Evolutionary conservation across 2,113 vertebrate genomes (phyloP).

Genomic region (Heterotis niloticus): DNA sequence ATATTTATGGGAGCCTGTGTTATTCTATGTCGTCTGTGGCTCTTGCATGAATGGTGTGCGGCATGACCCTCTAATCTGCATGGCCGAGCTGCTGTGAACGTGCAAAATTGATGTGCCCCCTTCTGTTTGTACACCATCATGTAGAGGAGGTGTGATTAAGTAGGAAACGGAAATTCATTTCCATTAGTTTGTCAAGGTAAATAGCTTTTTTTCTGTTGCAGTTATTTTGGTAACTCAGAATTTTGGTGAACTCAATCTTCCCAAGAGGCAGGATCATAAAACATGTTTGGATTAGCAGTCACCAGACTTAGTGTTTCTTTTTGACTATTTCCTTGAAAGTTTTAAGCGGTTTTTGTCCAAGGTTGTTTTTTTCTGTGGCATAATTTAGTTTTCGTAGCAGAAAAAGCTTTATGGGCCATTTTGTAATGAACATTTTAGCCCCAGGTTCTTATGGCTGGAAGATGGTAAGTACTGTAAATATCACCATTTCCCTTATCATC

Average conservation of each 20-base stretch:
- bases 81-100: conserved; percentile 14
- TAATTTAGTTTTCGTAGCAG: neutral
- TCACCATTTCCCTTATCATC: neutral
- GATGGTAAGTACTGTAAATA: conserved; percentile 9
- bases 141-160: neutral
- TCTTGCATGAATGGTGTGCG: neutral
- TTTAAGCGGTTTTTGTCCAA: neutral
- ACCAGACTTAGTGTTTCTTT: neutral
- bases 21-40: neutral
- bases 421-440: neutral
- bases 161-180: neutral
- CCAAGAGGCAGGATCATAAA: neutral
- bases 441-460: neutral
- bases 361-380: neutral
- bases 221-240: neutral
- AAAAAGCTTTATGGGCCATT: neutral
- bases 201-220: neutral
- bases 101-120: neutral
- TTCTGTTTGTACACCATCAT: neutral
- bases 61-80: conserved; percentile 12
- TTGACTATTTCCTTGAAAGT: neutral
- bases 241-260: too few species aligned
- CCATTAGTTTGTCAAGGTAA: neutral
- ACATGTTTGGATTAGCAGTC: neutral
- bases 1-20: neutral